Evolutionary conservation across 2,888 invertebrate species (phyloP).

Genomic region (Trichogramma evanescens): DNA sequence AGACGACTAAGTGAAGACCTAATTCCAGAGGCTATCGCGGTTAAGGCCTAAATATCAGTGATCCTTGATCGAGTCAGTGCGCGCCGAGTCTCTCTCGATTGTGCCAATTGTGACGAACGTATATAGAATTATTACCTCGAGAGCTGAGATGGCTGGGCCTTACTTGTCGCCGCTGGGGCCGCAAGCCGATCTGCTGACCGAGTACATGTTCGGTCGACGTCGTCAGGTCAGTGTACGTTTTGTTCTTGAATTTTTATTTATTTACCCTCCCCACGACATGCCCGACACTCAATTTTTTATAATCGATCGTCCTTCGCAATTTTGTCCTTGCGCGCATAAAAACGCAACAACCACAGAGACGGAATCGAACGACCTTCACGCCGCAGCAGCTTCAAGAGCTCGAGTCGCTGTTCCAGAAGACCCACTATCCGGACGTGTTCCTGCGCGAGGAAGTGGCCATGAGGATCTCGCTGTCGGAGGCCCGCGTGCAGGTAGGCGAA

Average conservation of each 20-base stretch:
- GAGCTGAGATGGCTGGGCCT: slow-evolving; percentile 71
- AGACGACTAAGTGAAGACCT: no score
- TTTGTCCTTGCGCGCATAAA: neutral
- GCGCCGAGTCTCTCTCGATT: no score
- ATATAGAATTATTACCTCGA: neutral
- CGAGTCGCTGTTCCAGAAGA: slow-evolving; percentile 87
- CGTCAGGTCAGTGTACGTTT: slow-evolving; percentile 55
- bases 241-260: slow-evolving; percentile 13
- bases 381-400: slow-evolving; percentile 87
- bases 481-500: slow-evolving; percentile 76
- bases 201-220: slow-evolving; percentile 86
- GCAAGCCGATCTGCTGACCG: slow-evolving; percentile 81
- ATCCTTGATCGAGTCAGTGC: neutral
- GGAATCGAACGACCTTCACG: slow-evolving; percentile 89
- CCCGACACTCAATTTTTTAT: neutral
- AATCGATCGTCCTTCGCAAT: neutral
- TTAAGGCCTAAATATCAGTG: neutral
- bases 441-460: slow-evolving; percentile 85
- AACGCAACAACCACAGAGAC: slow-evolving; percentile 54
- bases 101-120: neutral
- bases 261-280: neutral
- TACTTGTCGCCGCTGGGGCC: slow-evolving; percentile 68
- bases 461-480: slow-evolving; percentile 84
- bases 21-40: no score
- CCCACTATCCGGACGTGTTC: slow-evolving; percentile 88